Base-by-base conservation (phyloP, 2,797 vertebrate genomes). In the Oryzias dopingdopingensis region DNA sequence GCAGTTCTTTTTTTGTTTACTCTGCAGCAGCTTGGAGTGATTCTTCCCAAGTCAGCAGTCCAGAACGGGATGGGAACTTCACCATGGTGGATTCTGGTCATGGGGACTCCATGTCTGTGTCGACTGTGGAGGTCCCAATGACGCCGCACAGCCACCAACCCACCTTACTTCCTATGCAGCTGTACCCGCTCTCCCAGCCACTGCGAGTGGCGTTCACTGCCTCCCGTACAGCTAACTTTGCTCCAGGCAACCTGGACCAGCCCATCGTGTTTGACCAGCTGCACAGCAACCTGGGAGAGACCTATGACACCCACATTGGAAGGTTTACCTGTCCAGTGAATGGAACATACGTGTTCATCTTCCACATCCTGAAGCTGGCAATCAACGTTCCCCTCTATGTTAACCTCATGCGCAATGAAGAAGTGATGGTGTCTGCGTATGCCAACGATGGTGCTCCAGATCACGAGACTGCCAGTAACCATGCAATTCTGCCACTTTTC, bases 371-470 rank as follows among this genome's bases (percentile, higher is more conserved):
- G 49, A 99, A 99, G 83, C 88, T 99, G 50, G 97, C 97, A 3
- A 92, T 97, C 29, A 99, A 95, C 4, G 94, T 98, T 56, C 97
- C 97, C 0, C 91, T 99, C 16, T 99, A 99, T 7, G 91, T 99
- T 72, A 99, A 99, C 77, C 93, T 99, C 56, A 99, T 99, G 96
- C 93, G 95, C 81, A 98, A 98, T 0, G 95, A 99, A 46, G 97
- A 99, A 70, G 96, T 99, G 52, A 91, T 98, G 58, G 95, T 97
- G 61, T 99, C 97, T 0, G 97, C 96, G 0, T 99, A 99, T 4
- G 97, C 97, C 70, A 99, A 99, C 0, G 97, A 99, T 8, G 95
- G 96, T 0, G 96, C 97, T 49, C 97, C 97, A 0, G 97, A 99
- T 80, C 97, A 99, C 0, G 96, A 98, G 84, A 99, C 97, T 0